Evolutionary conservation across 2,888 invertebrate genomes (phyloP), one percentile per base, ranked within the genome.

Genomic region (Anagyrus pseudococci): DNA sequence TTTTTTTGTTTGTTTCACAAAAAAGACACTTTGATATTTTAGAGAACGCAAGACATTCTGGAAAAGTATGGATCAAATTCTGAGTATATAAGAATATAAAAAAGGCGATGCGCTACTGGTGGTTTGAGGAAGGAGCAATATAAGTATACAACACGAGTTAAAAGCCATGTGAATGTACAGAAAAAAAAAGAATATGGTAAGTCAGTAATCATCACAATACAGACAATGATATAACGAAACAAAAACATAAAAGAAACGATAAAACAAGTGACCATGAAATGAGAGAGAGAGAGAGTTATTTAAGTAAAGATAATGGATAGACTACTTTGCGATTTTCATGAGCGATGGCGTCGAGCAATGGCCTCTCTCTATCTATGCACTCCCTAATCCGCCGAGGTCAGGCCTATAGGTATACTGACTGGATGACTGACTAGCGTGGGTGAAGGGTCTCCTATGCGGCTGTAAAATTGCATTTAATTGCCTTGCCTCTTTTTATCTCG

Each of bases 301-400:
- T 15, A 37, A 43, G 33, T 37, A 55, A 57, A 57, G 22, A 40
- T 54, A 53, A 64, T 58, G 65, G 50, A 64, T 58, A 46, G 59
- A 69, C 53, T 68, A 72, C 66, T 67, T n/a, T n/a, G n/a, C n/a
- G n/a, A 64, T 63, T 69, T 65, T 58, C 55, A 46, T 57, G 59
- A 63, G 55, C 47, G 59, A 58, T 48, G 57, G 19, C 58, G 64
- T 29, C 17, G 54, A 8, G 10, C 2, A 61, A 58, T 58, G 59
- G 25, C 47, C 33, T 37, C 8, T 37, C 33, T 22, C 57, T 73
- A 80, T 79, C 80, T 79, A 80, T 79, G 79, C 80, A 80, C 80
- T 81, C 80, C 80, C 80, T 79, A 80, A 72, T 72, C 77, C 79
- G 79, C 77, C 78, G 73, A 75, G 75, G 72, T 76, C 75, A 76